Evolutionary conservation across 2,888 invertebrate genomes (phyloP).

Genomic region (Melanostoma scalare): DNA sequence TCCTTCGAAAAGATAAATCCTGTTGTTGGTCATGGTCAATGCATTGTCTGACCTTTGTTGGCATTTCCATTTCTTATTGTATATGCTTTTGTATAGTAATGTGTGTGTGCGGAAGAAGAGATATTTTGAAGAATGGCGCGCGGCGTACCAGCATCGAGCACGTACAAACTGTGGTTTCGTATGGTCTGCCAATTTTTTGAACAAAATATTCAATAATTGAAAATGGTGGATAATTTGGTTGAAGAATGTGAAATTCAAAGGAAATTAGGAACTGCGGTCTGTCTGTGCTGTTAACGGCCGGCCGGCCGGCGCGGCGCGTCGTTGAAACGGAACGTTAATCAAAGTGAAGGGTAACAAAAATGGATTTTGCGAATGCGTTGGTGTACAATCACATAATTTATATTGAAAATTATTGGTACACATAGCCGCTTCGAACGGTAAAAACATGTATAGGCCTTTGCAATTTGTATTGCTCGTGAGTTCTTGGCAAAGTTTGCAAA

Average conservation of each 20-base stretch:
- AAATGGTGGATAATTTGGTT: conserved; percentile 63
- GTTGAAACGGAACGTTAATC: conserved; percentile 18
- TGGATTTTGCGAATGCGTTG: conserved; percentile 28
- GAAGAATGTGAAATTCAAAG: conserved; percentile 55
- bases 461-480: too few species aligned
- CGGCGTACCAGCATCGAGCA: neutral
- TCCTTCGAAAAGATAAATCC: conserved; percentile 13
- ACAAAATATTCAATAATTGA: conserved; percentile 63
- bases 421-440: too few species aligned
- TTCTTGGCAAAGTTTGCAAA: too few species aligned
- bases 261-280: conserved; percentile 61
- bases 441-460: too few species aligned
- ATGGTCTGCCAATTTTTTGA: conserved; percentile 49
- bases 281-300: conserved; percentile 18
- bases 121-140: conserved; percentile 1
- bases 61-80: conserved; percentile 32
- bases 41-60: conserved; percentile 56
- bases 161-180: conserved; percentile 66
- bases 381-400: neutral
- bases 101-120: conserved; percentile 29
- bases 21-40: conserved; percentile 34
- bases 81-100: neutral
- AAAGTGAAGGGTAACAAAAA: conserved; percentile 28
- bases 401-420: too few species aligned
- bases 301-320: too few species aligned